Evolutionary conservation across 92 coral and sea anemone species (phyloP).

Genomic region (Zoanthus gigantus): DNA sequence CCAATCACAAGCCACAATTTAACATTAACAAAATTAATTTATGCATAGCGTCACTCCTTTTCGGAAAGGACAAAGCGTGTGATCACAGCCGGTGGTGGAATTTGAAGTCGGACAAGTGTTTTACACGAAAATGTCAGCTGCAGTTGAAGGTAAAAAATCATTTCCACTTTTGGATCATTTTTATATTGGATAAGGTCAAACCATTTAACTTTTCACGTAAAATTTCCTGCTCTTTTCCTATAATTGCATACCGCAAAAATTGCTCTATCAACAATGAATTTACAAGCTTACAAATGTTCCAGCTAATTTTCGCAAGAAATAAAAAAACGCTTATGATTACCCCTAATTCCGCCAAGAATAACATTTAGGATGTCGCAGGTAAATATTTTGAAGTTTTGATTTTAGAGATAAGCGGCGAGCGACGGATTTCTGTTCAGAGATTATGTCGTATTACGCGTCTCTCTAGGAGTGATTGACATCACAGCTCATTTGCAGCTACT

Average conservation of each 20-base stretch:
- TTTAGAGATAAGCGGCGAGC: neutral
- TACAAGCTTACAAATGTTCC: slow-evolving; percentile 1
- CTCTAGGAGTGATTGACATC: neutral
- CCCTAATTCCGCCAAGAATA: neutral
- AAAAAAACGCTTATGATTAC: neutral
- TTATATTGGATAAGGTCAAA: slow-evolving; percentile 32
- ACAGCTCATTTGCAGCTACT: neutral
- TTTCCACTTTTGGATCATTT: neutral
- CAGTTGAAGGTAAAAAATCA: slow-evolving; percentile 31
- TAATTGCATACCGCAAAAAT: slow-evolving; percentile 27
- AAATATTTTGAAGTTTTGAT: neutral
- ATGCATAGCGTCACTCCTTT: slow-evolving; percentile 50
- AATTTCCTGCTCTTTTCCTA: neutral
- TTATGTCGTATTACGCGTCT: neutral
- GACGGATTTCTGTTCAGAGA: neutral
- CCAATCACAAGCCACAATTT: slow-evolving; percentile 26
- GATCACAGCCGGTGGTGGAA: neutral
- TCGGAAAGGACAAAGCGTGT: neutral
- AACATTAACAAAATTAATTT: slow-evolving; percentile 10
- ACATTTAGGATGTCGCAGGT: neutral
- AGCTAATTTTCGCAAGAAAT: neutral
- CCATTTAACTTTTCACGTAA: slow-evolving; percentile 3
- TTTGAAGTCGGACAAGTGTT: neutral
- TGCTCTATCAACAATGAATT: slow-evolving; percentile 16
- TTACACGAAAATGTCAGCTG: slow-evolving; percentile 36